Evolutionary conservation across 2,797 vertebrate genomes (phyloP).

Genomic region (Dromococcyx pavoninus): DNA sequence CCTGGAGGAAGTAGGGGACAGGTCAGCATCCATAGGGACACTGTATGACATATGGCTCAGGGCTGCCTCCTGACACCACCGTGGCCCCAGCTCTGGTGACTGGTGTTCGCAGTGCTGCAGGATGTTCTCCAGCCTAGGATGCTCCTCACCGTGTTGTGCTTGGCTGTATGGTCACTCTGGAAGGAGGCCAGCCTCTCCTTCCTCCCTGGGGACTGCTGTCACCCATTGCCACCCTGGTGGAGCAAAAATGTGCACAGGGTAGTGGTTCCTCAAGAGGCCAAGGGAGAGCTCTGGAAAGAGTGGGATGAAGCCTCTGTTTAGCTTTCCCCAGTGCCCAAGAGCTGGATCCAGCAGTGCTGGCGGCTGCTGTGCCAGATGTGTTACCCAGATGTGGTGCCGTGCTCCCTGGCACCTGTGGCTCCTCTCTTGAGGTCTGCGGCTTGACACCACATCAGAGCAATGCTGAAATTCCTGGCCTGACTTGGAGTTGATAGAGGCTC

Average conservation of each 20-base stretch:
- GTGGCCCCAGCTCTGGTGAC: fast-evolving
- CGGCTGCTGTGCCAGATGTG: not conserved
- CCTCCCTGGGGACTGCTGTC: not conserved
- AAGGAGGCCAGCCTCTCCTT: not conserved
- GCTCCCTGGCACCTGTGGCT: not conserved
- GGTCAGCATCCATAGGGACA: not conserved
- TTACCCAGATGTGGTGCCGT: not conserved
- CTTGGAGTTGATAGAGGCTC: not conserved
- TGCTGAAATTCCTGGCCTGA: not conserved
- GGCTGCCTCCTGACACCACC: not conserved
- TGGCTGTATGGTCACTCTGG: not conserved
- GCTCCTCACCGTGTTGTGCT: not conserved
- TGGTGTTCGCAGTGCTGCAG: fast-evolving
- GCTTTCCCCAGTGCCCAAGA: not conserved
- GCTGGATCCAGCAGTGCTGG: not conserved
- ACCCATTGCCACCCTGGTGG: not conserved
- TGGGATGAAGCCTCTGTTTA: not conserved
- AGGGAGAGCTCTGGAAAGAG: not conserved
- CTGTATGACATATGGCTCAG: fast-evolving
- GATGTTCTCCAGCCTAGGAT: not conserved
- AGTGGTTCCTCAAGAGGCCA: not conserved
- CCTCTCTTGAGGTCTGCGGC: not conserved
- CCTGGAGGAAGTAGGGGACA: fast-evolving
- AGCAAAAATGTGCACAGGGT: not conserved
- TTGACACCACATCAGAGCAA: not conserved